Evolutionary conservation across 2,888 invertebrate genomes (phyloP).

Genomic region (Xanthia icteritia): DNA sequence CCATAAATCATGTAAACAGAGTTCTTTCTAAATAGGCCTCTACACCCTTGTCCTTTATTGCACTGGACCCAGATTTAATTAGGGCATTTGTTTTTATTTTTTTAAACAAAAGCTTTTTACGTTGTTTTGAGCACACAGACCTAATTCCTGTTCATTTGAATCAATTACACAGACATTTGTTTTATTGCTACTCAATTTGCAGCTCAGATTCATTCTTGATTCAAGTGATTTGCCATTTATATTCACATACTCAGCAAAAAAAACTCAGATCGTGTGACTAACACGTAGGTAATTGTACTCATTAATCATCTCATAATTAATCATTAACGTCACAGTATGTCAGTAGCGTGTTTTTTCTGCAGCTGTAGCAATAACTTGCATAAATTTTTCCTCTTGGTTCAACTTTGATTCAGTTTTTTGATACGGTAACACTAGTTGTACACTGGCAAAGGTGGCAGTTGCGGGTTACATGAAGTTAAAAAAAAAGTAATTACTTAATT

Average conservation of each 20-base stretch:
- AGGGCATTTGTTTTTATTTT: background rate
- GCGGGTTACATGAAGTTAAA: background rate
- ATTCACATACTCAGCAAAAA: background rate
- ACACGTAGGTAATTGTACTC: background rate
- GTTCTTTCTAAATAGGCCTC: background rate
- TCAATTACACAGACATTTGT: background rate
- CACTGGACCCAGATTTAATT: background rate
- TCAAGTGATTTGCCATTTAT: constrained; percentile 7
- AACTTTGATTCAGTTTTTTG: background rate
- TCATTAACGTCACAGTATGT: background rate
- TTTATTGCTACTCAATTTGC: background rate
- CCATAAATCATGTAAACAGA: background rate
- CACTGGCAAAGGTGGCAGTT: background rate
- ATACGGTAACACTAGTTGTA: background rate
- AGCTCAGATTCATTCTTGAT: background rate
- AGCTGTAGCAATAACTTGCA: background rate
- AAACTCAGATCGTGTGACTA: constrained; percentile 3
- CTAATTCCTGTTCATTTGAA: background rate
- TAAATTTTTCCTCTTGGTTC: background rate
- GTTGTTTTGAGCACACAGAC: background rate
- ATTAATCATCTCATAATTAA: constrained; percentile 11
- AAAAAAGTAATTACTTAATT: constrained; percentile 22
- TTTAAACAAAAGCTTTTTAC: background rate
- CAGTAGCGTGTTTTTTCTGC: background rate
- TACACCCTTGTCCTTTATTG: background rate